Evolutionary conservation across 2,113 vertebrate genomes (phyloP), one percentile per base, ranked within the genome.

Genomic region (Sinocyclocheilus rhinocerous): DNA sequence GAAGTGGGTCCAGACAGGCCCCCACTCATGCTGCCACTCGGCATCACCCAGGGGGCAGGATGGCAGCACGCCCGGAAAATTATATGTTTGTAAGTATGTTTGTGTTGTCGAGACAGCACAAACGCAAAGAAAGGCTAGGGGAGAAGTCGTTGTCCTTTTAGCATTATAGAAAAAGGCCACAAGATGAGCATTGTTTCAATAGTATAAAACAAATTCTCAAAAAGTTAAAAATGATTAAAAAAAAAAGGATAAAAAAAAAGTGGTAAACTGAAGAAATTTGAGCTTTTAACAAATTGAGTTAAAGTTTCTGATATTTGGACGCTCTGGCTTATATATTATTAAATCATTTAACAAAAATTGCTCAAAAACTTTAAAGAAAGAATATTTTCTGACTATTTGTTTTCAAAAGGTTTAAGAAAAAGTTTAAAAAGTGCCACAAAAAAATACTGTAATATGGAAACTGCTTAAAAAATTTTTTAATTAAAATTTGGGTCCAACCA

Each of bases 1-100:
- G 94, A 95, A 87, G 93, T 92, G 63, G 93, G 92, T 89, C 93
- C 94, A 82, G 93, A 93, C 80, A 87, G 84, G 36, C 94, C 94
- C 82, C 93, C 93, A 48, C 93, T 94, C 87, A 94, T 95, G 89
- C 91, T 94, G 89, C 88, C 91, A 57, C 92, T 93, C 87, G 94
- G 93, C 95, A 95, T 95, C 90, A 91, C 93, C 88, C 86, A 87
- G 88, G 82, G 48, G 33, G 11, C 72, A 76, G 29, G 83, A 78
- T 81, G 45, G 76, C 76, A 39, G 73, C 65, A 61, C 10, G 50
- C 55, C 52, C n/a, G 59, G 67, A 76, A 89, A 85, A 29, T 33
- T n/a, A 55, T 79, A 33, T 42, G 69, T 78, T 22, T 26, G 18
- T 29, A 36, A 59, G n/a, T 26, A 22, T 15, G 42, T 61, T 67